phyloP scores from a whole-genome alignment of 2,797 vertebrate species.

The Apodemus agrarius region DNA sequence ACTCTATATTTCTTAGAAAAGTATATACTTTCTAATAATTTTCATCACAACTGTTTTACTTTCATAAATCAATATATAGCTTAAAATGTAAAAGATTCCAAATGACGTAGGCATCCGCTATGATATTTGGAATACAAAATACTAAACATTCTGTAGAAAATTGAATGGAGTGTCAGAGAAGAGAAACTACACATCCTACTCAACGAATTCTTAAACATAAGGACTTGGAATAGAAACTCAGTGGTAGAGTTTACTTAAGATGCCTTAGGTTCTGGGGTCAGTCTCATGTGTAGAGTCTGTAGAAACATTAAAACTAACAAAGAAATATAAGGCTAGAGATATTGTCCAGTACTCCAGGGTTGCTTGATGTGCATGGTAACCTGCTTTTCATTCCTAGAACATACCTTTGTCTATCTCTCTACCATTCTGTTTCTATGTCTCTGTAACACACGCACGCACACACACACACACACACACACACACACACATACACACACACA shows the following conservation, averaged over 20 bases:
- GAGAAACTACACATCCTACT: background rate
- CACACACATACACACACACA: background rate
- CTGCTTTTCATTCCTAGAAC: background rate
- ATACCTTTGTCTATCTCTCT: background rate
- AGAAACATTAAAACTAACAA: background rate
- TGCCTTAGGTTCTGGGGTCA: background rate
- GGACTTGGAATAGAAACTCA: background rate
- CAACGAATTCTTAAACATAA: background rate
- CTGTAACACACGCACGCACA: background rate
- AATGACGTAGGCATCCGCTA: background rate
- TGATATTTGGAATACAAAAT: background rate
- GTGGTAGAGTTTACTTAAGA: background rate
- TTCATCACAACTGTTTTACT: background rate
- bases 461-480: background rate
- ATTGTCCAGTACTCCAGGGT: background rate
- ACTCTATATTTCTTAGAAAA: background rate
- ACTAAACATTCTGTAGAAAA: background rate
- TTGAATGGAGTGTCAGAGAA: background rate
- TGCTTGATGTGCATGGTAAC: background rate
- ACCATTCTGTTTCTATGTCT: background rate
- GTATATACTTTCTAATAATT: background rate
- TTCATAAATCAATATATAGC: background rate
- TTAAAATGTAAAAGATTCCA: background rate
- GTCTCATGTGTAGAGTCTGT: background rate
- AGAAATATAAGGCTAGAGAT: background rate